Base-by-base conservation (phyloP, 2,888 invertebrate genomes). In the Lasioglossum vierecki region DNA sequence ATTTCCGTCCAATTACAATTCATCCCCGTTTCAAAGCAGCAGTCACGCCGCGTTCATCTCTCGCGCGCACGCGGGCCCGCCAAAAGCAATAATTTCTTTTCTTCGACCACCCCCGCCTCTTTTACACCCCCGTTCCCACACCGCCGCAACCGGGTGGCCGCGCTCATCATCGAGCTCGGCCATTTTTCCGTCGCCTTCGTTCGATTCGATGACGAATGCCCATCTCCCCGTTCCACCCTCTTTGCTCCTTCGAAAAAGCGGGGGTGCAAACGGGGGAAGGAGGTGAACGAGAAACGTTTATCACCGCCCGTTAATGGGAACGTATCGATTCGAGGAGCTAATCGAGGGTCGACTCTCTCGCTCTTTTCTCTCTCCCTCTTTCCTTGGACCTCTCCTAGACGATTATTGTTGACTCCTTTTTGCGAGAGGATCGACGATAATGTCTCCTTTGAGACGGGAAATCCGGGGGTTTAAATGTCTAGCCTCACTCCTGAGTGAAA, bases 1-100 rank as follows among this genome's bases (percentile, higher is more conserved):
- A 93, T 93, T 93, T 93, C 93, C 93, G 93, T 93, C 91, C 93
- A 93, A 93, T 93, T 93, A 93, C 93, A 92, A 93, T 93, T 93
- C 92, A 93, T 93, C 93, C 93, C 91, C 90, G 86, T 89, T 91
- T 88, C 91, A 89, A 92, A 91, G 90, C 92, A 89, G 87, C 87
- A 90, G 91, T 91, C 92, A 92, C 91, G 92, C 88, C 82, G 89
- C 88, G 90, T 89, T 91, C 90, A 90, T 91, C 90, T 88, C 81
- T 73, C 57, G 39, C 88, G 84, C 88, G 76, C 79, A 77, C 79
- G 63, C 63, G 15, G 79, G 84, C 73, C 80, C 76, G 72, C 78
- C 85, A 82, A 88, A 91, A 90, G 87, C 89, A 89, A 90, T 90
- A 88, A 89, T 89, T 90, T 88, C 89, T 89, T 88, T 90, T 86